Percentiles rank a stretch among this genome's conserved stretches.
Conservation (phyloP, 2,113 vertebrate species). For the Pseudolaguvia tuberculata region DNA sequence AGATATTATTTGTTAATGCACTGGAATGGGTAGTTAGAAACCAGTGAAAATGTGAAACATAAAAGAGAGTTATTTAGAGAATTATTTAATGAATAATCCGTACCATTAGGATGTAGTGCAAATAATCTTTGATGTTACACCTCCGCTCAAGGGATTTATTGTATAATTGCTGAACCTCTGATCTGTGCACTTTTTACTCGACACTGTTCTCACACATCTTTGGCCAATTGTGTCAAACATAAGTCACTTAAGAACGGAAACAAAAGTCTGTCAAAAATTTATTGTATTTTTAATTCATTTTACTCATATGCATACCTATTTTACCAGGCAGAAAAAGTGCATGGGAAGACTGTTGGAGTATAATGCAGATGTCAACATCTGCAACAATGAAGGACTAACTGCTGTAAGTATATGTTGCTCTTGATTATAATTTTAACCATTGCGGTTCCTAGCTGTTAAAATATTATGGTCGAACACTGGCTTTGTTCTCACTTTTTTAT, state of each 20-base stretch:
- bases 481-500: not conserved
- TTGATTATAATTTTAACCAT: not conserved
- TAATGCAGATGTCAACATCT: slow-evolving; percentile 97
- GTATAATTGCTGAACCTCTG: too few species aligned
- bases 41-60: too few species aligned
- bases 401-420: slow-evolving; percentile 80
- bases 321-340: slow-evolving; percentile 92
- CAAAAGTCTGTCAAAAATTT: too few species aligned
- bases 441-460: not conserved
- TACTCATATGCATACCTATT: not conserved
- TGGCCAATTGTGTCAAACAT: too few species aligned
- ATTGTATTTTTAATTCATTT: not conserved
- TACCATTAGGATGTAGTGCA: too few species aligned
- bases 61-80: too few species aligned
- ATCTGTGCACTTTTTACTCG: too few species aligned
- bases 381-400: slow-evolving; percentile 97
- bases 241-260: too few species aligned
- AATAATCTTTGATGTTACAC: too few species aligned
- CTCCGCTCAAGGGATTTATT: too few species aligned
- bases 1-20: not conserved
- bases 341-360: slow-evolving; percentile 95
- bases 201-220: too few species aligned
- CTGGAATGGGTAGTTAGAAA: not conserved
- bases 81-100: too few species aligned
- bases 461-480: not conserved